A percentile compares a stretch with the other conserved stretches of the same genome.
These are phyloP conservation scores for Hapalemur alaotrensis DNA, from an alignment of 2,797 vertebrate species.

Conservation along the genomic window DNA sequence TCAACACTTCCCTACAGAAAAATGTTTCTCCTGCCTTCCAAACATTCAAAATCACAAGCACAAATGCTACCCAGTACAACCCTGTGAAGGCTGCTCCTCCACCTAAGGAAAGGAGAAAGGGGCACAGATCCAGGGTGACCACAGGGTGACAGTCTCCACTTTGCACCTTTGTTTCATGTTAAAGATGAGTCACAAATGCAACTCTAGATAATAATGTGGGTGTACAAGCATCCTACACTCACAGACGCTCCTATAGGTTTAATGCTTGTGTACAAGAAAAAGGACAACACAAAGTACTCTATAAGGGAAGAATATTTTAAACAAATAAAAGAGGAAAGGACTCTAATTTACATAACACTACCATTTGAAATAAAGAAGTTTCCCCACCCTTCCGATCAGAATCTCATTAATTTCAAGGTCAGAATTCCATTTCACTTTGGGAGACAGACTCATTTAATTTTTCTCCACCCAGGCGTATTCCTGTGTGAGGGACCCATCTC, in stretches of 20 bases:
- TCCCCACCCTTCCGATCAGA: slow-evolving; percentile 77
- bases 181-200: slow-evolving; percentile 38
- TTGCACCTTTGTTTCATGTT: slow-evolving; percentile 56
- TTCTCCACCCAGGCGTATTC: slow-evolving; percentile 81
- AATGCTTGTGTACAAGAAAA: not conserved
- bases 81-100: not conserved
- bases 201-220: slow-evolving; percentile 4
- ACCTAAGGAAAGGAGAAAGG: not conserved
- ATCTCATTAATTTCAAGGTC: slow-evolving; percentile 81
- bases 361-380: slow-evolving; percentile 73
- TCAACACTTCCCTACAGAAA: slow-evolving; percentile 42
- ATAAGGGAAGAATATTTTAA: slow-evolving; percentile 49
- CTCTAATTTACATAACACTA: slow-evolving; percentile 42
- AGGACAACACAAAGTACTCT: slow-evolving; percentile 21
- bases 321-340: slow-evolving; percentile 53
- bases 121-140: not conserved
- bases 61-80: not conserved
- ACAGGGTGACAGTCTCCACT: not conserved
- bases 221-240: not conserved
- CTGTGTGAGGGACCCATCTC: slow-evolving; percentile 77
- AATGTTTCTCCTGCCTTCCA: slow-evolving; percentile 59
- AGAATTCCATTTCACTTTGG: slow-evolving; percentile 81
- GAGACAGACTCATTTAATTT: slow-evolving; percentile 81
- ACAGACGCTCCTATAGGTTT: not conserved
- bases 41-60: slow-evolving; percentile 69